Percentiles rank a stretch among this genome's conserved stretches.
These are phyloP conservation scores for Hypotaenidia philippensis DNA, from an alignment of 2,797 vertebrate genomes.

Conservation along the genomic window DNA sequence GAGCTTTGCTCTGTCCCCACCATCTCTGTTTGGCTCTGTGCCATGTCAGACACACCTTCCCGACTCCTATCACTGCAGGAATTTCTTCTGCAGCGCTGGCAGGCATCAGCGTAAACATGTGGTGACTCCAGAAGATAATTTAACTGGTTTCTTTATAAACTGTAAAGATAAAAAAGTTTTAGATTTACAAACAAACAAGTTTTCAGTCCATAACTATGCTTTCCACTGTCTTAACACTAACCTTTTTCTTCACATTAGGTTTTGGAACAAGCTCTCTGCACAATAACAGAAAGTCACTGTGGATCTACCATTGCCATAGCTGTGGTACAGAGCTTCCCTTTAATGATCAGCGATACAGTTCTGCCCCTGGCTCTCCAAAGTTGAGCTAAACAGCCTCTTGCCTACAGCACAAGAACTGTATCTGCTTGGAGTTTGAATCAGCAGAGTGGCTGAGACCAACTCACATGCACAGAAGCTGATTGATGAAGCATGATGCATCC, in stretches of 20 bases:
- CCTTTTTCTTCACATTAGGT: neutral
- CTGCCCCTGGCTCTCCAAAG: neutral
- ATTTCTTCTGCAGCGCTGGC: neutral
- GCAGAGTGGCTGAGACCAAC: constrained; percentile 1
- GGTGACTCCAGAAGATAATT: neutral
- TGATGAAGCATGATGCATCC: constrained; percentile 68
- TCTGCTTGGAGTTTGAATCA: constrained; percentile 22
- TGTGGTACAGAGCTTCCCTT: neutral
- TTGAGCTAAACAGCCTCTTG: neutral
- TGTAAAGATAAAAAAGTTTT: neutral
- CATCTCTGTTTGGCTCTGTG: neutral
- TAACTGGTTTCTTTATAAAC: neutral
- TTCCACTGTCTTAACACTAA: neutral
- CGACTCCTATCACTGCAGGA: neutral
- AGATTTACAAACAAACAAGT: neutral
- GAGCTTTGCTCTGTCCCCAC: neutral
- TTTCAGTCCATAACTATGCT: neutral
- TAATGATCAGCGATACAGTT: neutral
- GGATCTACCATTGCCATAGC: neutral
- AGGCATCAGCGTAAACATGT: neutral
- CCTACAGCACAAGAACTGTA: neutral
- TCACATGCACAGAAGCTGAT: constrained; percentile 58
- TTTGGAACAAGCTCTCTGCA: neutral
- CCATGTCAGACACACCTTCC: neutral
- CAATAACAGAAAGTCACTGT: neutral